Conservation (phyloP, 2,797 vertebrate species). For the Aeoliscus strigatus region DNA sequence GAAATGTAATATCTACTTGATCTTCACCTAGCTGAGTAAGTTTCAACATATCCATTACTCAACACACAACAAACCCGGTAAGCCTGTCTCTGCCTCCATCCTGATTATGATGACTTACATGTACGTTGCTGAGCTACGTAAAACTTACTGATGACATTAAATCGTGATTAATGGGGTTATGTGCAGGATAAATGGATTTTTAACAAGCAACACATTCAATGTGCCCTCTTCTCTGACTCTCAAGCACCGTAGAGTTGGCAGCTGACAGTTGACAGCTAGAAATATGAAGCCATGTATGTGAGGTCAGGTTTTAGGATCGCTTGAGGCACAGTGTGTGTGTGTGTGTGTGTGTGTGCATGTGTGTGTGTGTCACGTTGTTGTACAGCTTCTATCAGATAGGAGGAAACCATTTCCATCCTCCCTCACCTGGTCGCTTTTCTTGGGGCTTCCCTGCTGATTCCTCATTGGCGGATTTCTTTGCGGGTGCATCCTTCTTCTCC, state of each 20-base stretch:
- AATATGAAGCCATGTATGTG: neutral
- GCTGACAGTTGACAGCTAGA: constrained; percentile 32
- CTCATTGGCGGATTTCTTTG: constrained; percentile 66
- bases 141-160: constrained; percentile 28
- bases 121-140: constrained; percentile 22
- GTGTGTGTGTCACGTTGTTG: too few relatives aligned
- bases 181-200: constrained; percentile 21
- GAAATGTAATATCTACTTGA: constrained; percentile 46
- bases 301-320: too few relatives aligned
- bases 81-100: constrained; percentile 45
- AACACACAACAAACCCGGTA: constrained; percentile 45
- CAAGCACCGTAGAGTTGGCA: constrained; percentile 26
- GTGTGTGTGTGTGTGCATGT: too few relatives aligned
- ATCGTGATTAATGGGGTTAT: constrained; percentile 38
- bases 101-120: constrained; percentile 30
- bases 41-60: constrained; percentile 51
- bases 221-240: constrained; percentile 3
- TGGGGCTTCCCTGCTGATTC: constrained; percentile 66
- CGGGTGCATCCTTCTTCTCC: constrained; percentile 71
- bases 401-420: neutral
- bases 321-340: too few relatives aligned
- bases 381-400: neutral
- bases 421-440: constrained; percentile 85
- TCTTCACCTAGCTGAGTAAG: constrained; percentile 38
- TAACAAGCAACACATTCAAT: neutral